phyloP scores from a whole-genome alignment of 92 coral and sea anemone genomes.

The Epizoanthus fatuus region DNA sequence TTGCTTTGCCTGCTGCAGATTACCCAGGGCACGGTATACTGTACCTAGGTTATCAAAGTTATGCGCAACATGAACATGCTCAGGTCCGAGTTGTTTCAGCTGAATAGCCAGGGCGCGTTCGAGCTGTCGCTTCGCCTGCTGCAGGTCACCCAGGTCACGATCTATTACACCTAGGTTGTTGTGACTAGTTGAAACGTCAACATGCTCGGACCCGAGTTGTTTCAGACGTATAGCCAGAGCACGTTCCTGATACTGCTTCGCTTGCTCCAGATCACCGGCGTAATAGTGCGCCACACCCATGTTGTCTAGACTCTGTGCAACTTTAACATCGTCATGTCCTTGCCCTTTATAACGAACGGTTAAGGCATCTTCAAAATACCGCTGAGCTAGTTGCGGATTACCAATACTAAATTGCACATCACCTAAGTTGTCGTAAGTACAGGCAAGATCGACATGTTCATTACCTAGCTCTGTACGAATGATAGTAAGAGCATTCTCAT shows the following conservation, averaged over 20 bases:
- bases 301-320: not conserved
- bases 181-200: not conserved
- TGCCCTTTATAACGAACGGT: not conserved
- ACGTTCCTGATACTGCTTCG: not conserved
- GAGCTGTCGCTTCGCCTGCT: not conserved
- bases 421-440: not conserved
- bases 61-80: conserved; percentile 40
- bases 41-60: conserved; percentile 29
- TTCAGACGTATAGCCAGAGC: not conserved
- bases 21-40: not conserved
- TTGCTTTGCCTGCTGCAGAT: not conserved
- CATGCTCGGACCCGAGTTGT: not conserved
- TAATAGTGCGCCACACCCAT: not conserved
- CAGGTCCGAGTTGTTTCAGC: not conserved
- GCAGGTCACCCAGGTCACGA: too few species aligned
- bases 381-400: not conserved
- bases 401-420: not conserved
- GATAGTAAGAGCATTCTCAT: not conserved
- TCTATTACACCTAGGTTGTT: conserved; percentile 1
- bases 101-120: conserved; percentile 24
- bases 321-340: not conserved
- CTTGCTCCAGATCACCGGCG: not conserved
- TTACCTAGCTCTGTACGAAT: not conserved
- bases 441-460: conserved; percentile 15
- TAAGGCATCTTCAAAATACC: not conserved